Evolutionary conservation across 1,140 invertebrate species (phyloP).

Genomic region (Sarcophaga peregrina): DNA sequence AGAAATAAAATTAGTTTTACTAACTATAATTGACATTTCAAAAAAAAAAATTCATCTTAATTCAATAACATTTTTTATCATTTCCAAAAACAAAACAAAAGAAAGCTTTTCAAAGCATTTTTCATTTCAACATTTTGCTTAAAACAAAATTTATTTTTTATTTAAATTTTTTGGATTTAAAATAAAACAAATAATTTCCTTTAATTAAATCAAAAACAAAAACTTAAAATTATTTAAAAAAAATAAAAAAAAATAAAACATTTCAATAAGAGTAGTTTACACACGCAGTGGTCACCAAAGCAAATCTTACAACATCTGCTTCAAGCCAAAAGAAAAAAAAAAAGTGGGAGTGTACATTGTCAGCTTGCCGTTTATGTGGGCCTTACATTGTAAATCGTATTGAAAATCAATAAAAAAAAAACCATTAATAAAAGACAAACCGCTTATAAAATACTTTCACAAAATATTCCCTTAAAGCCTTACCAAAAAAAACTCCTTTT

Average conservation of each 20-base stretch:
- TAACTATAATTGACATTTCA: not conserved
- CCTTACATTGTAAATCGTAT: conserved; percentile 68
- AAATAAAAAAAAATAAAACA: conserved; percentile 48
- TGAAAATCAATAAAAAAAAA: not conserved
- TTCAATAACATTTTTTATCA: not conserved
- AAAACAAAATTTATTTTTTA: not conserved
- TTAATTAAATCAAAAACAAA: conserved; percentile 51
- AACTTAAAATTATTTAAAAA: conserved; percentile 47
- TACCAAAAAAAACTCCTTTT: not conserved
- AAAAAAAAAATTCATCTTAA: not conserved
- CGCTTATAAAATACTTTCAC: not conserved
- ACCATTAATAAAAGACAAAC: conserved; percentile 4
- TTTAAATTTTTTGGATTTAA: not conserved
- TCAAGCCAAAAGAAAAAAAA: not conserved
- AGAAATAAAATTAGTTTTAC: not conserved
- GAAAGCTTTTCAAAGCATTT: not conserved
- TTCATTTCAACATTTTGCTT: not conserved
- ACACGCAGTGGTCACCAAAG: conserved; percentile 64
- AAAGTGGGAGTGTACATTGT: conserved; percentile 71
- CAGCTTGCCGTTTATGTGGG: conserved; percentile 76
- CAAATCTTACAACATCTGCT: no score
- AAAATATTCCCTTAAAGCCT: not conserved
- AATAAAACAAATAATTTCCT: not conserved
- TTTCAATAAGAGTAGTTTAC: conserved; percentile 68
- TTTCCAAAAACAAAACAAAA: not conserved